phyloP scores from a whole-genome alignment of 2,888 invertebrate species.

The Penaeus monodon region DNA sequence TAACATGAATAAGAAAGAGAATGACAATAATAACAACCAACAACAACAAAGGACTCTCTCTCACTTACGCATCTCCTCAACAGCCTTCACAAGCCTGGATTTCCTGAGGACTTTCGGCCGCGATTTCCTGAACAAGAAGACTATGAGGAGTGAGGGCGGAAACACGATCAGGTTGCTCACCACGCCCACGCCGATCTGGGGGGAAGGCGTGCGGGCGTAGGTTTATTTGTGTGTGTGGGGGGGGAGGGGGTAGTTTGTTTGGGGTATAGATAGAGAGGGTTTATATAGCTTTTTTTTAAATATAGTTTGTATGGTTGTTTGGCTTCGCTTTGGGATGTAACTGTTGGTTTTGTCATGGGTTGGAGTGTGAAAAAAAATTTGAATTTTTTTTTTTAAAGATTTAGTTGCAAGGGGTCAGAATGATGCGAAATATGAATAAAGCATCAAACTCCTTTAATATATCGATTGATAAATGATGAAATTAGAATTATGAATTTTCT shows the following conservation, averaged over 20 bases:
- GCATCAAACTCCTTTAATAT: no score
- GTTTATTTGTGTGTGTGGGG: background rate
- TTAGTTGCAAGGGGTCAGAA: no score
- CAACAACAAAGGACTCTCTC: no score
- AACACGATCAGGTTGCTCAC: constrained; percentile 71
- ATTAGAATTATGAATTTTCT: no score
- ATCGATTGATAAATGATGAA: no score
- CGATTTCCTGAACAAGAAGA: constrained; percentile 70
- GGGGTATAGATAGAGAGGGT: background rate
- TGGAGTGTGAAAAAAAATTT: no score
- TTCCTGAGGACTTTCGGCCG: constrained; percentile 50
- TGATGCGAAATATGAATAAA: no score
- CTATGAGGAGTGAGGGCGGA: constrained; percentile 70
- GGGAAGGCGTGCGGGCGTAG: background rate
- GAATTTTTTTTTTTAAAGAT: no score
- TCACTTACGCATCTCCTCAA: constrained; percentile 62
- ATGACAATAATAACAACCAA: no score
- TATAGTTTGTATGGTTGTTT: background rate
- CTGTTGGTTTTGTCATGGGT: background rate
- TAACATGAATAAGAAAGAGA: no score
- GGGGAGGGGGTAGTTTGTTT: background rate
- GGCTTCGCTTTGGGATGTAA: background rate
- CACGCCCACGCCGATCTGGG: constrained; percentile 71
- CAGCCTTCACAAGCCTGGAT: constrained; percentile 58
- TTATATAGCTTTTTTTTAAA: background rate